A percentile compares a stretch with the other conserved stretches of the same genome.
Evolutionary conservation across 2,113 vertebrate genomes (phyloP).

Genomic region (Diadophis punctatus): DNA sequence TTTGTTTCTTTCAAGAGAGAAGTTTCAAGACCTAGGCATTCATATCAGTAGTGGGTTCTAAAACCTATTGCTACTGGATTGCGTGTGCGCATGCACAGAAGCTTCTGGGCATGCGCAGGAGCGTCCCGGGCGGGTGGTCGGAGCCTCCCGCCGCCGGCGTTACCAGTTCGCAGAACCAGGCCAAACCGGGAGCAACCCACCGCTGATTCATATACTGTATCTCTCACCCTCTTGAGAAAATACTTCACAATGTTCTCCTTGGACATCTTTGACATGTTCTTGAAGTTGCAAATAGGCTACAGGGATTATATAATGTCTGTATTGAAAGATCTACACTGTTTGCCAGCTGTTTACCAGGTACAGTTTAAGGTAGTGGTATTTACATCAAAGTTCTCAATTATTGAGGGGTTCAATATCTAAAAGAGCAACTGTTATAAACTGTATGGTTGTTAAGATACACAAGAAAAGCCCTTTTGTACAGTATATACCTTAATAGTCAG

Average conservation of each 20-base stretch:
- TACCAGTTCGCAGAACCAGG: no score
- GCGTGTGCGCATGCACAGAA: no score
- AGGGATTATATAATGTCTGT: background rate
- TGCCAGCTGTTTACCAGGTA: background rate
- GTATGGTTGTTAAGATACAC: background rate
- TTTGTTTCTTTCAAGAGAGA: background rate
- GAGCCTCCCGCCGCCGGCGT: no score
- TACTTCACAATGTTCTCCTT: background rate
- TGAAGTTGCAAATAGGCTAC: background rate
- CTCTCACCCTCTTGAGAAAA: background rate
- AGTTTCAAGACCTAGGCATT: background rate
- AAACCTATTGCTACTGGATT: no score
- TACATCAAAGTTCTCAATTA: background rate
- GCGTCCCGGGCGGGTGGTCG: no score
- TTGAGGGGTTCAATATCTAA: no score
- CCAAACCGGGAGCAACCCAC: no score
- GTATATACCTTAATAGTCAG: background rate
- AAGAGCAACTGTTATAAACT: background rate
- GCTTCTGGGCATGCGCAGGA: no score
- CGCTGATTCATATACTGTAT: no score
- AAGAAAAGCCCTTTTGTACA: background rate
- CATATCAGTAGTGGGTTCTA: no score
- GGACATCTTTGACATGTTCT: background rate
- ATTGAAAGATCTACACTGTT: background rate
- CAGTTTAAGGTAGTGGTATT: background rate